phyloP scores from a whole-genome alignment of 1,140 invertebrate genomes.

The Samia ricini region DNA sequence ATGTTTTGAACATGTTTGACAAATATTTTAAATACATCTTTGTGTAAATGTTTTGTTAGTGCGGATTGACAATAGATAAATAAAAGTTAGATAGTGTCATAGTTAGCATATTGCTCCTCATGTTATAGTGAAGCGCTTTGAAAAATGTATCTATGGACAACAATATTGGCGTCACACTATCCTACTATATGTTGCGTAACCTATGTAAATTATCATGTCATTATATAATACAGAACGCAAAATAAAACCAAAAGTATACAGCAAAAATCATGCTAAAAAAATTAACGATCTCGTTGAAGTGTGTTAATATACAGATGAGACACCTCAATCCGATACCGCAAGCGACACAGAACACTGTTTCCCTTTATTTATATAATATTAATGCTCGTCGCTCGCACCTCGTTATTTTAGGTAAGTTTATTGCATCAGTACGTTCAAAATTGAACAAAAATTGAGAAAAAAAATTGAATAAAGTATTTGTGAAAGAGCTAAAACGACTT shows the following conservation, averaged over 20 bases:
- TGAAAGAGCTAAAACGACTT: too few species aligned
- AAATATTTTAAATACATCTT: too few species aligned
- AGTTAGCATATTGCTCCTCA: not conserved
- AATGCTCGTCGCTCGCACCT: not conserved
- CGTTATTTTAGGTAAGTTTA: not conserved
- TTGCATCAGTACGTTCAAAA: too few species aligned
- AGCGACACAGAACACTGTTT: constrained; percentile 21
- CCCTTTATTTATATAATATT: not conserved
- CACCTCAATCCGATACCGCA: constrained; percentile 35
- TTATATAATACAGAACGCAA: constrained; percentile 26
- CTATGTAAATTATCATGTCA: not conserved
- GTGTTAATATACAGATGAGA: constrained; percentile 37
- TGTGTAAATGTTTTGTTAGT: too few species aligned
- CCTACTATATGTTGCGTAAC: not conserved
- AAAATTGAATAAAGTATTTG: too few species aligned
- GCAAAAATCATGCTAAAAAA: constrained; percentile 47
- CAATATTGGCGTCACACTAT: not conserved
- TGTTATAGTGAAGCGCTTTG: not conserved
- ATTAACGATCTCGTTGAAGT: constrained; percentile 25
- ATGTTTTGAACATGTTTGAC: too few species aligned
- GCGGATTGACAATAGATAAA: too few species aligned
- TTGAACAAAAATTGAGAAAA: too few species aligned
- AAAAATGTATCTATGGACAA: not conserved
- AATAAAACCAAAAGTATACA: constrained; percentile 23
- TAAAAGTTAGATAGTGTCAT: too few species aligned